Conservation (phyloP, 2,113 vertebrate genomes). For the Brachionichthys hirsutus region DNA sequence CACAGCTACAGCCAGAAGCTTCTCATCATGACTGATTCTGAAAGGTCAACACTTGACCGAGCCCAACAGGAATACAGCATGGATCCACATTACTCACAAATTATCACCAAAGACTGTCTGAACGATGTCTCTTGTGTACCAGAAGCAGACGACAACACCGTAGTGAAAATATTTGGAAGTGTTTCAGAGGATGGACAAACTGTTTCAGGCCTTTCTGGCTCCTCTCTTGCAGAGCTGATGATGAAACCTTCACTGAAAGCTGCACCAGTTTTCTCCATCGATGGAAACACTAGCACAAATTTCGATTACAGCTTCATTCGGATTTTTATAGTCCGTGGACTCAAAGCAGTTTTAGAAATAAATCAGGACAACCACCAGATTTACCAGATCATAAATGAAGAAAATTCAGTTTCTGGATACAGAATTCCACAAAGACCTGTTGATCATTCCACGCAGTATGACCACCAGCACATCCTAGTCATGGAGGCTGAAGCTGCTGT, state of each 20-base stretch:
- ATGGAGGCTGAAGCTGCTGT: slow-evolving; percentile 30
- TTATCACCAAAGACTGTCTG: slow-evolving; percentile 27
- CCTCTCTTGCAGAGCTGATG: slow-evolving; percentile 39
- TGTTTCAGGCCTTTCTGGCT: slow-evolving; percentile 37
- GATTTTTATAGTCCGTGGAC: slow-evolving; percentile 5
- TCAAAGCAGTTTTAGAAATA: slow-evolving; percentile 48
- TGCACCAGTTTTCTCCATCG: slow-evolving; percentile 33
- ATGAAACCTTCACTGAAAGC: slow-evolving; percentile 14
- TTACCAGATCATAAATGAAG: slow-evolving; percentile 31
- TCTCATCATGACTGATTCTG: slow-evolving; percentile 44
- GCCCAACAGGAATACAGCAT: slow-evolving; percentile 43
- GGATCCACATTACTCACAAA: slow-evolving; percentile 44
- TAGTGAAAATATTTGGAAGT: slow-evolving; percentile 41
- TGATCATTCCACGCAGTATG: slow-evolving; percentile 48
- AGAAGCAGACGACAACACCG: slow-evolving; percentile 15
- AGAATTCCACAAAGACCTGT: slow-evolving; percentile 10
- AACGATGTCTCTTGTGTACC: slow-evolving; percentile 30
- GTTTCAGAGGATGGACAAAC: slow-evolving; percentile 33
- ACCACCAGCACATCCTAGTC: slow-evolving; percentile 49
- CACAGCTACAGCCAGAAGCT: slow-evolving; percentile 46
- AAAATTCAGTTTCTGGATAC: neutral
- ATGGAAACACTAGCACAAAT: slow-evolving; percentile 34
- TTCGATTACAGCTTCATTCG: slow-evolving; percentile 37
- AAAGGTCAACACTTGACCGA: slow-evolving; percentile 21
- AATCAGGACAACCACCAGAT: slow-evolving; percentile 7